Evolutionary conservation across 2,797 vertebrate genomes (phyloP).

Genomic region (Limnodromus scolopaceus): DNA sequence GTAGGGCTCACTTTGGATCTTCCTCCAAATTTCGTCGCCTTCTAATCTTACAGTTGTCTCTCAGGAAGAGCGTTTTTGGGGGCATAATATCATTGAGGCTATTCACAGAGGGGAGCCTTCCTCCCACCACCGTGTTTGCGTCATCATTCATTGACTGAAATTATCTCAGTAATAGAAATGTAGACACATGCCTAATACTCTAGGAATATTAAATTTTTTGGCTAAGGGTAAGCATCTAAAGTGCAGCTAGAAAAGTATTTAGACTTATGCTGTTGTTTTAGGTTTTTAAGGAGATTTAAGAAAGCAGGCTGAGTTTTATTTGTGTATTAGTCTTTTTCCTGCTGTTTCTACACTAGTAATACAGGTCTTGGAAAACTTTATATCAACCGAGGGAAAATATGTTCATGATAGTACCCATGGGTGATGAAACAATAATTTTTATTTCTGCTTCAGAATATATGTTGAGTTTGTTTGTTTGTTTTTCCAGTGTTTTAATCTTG

Average conservation of each 20-base stretch:
- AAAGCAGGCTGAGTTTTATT: neutral
- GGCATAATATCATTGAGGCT: neutral
- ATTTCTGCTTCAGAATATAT: neutral
- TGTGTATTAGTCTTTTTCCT: neutral
- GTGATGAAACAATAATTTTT: neutral
- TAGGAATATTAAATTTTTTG: neutral
- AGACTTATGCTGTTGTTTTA: neutral
- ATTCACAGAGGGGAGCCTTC: neutral
- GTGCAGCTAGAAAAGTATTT: neutral
- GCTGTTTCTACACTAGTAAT: neutral
- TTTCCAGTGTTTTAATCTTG: neutral
- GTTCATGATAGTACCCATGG: neutral
- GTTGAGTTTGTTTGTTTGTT: neutral
- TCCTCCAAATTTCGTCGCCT: neutral
- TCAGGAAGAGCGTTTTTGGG: neutral
- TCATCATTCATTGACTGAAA: neutral
- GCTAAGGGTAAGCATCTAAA: neutral
- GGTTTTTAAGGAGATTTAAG: neutral
- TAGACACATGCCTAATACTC: neutral
- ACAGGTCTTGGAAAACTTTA: neutral
- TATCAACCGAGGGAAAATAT: neutral
- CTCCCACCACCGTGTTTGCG: neutral
- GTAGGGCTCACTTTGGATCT: neutral
- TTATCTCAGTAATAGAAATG: neutral
- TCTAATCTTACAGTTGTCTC: neutral